phyloP scores from a whole-genome alignment of 2,888 invertebrate species.

The Biston stratarius region DNA sequence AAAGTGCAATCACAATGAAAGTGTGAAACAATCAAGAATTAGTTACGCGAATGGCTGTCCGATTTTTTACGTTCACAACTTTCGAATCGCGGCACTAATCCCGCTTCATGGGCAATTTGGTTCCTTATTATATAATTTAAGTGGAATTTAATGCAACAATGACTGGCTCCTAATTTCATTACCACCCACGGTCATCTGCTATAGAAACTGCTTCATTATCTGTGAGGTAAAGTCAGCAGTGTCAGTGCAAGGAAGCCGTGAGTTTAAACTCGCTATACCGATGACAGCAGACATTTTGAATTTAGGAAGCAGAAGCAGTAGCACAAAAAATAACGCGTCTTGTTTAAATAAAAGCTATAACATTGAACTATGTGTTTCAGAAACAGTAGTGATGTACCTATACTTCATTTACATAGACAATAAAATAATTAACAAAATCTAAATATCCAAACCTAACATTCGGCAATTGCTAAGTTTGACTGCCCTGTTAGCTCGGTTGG shows the following conservation, averaged over 20 bases:
- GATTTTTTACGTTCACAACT: slow-evolving; percentile 43
- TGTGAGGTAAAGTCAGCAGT: slow-evolving; percentile 20
- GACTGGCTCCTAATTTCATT: slow-evolving; percentile 79
- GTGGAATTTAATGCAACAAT: slow-evolving; percentile 80
- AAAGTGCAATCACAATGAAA: slow-evolving; percentile 48
- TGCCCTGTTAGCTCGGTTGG: too few species aligned
- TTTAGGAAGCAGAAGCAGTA: too few species aligned
- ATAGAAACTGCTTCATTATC: slow-evolving; percentile 18
- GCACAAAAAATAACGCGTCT: too few species aligned
- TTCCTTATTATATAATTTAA: slow-evolving; percentile 72
- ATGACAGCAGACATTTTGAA: not conserved
- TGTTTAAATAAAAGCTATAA: too few species aligned
- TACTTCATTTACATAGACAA: too few species aligned
- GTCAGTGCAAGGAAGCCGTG: slow-evolving; percentile 32
- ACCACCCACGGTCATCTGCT: slow-evolving; percentile 71
- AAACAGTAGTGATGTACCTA: too few species aligned
- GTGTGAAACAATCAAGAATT: slow-evolving; percentile 54
- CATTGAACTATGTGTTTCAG: too few species aligned
- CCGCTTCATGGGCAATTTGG: slow-evolving; percentile 56
- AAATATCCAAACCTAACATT: too few species aligned
- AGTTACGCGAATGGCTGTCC: slow-evolving; percentile 44
- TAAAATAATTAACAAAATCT: too few species aligned
- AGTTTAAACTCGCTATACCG: slow-evolving; percentile 14
- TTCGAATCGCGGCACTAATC: slow-evolving; percentile 59
- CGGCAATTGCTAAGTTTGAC: too few species aligned